Base-by-base conservation (phyloP, 1,140 invertebrate species). In the Scaptomyza hsui region DNA sequence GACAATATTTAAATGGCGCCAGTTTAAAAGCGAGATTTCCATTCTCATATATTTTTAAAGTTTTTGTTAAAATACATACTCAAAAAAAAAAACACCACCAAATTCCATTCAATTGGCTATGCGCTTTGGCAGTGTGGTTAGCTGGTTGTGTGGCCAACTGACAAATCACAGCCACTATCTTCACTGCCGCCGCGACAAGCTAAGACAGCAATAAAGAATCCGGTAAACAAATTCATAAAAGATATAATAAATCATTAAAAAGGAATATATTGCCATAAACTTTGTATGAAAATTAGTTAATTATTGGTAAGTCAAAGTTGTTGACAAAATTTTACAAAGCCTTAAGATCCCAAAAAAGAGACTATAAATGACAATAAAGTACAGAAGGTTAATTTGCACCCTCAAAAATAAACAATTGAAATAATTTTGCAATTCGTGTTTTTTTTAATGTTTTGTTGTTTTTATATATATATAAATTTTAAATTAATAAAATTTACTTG, bases 121-220 rank as follows among this genome's bases (percentile, higher is more conserved):
- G 93, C 94, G 93, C 94, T 92, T 93, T 98, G 97, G 97, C 97
- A 98, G 97, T 98, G 97, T 98, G 97, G 97, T 98, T 98, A 98
- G 97, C 97, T 98, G 97, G 97, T 98, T 98, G 97, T 97, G 95
- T 95, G 92, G 86, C 64, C 68, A 75, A 91, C 41, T 56, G 45
- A 92, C 18, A 77, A 92, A 94, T 94, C 94, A 98, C 97, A 97
- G 95, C 97, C 97, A 96, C 96, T 98, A 96, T 95, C 96, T 94
- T 93, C 96, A 97, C 96, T 97, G 95, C 96, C 95, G 92, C 94
- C 94, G 95, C 94, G 95, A 95, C 91, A 89, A 76, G 90, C 90
- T 89, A 69, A 68, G 52, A 55, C 89, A 89, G 75, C 89, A 55
- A 42, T 16, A 13, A n/a, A 37, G 3, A 37, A 37, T 37, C 7